Evolutionary conservation across 2,797 vertebrate species (phyloP).

Genomic region (Melanotaenia parkinsoni): DNA sequence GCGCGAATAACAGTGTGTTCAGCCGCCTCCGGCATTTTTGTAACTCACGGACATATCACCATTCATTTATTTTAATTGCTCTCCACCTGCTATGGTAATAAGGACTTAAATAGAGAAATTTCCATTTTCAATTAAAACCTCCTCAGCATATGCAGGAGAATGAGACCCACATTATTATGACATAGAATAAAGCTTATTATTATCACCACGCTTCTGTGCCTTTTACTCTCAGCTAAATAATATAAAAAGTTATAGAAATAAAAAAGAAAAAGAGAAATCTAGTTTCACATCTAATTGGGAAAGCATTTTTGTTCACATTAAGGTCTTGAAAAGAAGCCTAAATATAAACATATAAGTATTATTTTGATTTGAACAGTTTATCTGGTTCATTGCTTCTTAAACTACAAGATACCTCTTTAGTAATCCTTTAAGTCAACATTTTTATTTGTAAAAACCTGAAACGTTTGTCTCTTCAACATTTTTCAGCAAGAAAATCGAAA

Average conservation of each 20-base stretch:
- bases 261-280: conserved; percentile 11
- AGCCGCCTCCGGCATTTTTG: conserved; percentile 60
- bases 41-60: conserved; percentile 55
- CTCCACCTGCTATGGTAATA: conserved; percentile 80
- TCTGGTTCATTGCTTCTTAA: not conserved
- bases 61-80: conserved; percentile 82
- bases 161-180: conserved; percentile 57
- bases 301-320: conserved; percentile 1
- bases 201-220: conserved; percentile 8
- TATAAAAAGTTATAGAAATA: conserved; percentile 21
- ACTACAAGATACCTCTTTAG: not conserved
- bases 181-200: conserved; percentile 50
- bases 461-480: too few species aligned
- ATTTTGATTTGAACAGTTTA: conserved; percentile 2
- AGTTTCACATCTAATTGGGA: not conserved
- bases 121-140: conserved; percentile 83
- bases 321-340: not conserved
- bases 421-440: too few species aligned
- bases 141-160: conserved; percentile 52
- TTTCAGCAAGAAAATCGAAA: too few species aligned
- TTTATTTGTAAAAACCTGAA: too few species aligned
- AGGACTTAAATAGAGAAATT: conserved; percentile 79
- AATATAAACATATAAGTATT: not conserved
- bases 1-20: conserved; percentile 43
- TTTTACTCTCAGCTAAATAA: conserved; percentile 11